Base-by-base conservation (phyloP, 2,888 invertebrate genomes). In the Amiota mariae region DNA sequence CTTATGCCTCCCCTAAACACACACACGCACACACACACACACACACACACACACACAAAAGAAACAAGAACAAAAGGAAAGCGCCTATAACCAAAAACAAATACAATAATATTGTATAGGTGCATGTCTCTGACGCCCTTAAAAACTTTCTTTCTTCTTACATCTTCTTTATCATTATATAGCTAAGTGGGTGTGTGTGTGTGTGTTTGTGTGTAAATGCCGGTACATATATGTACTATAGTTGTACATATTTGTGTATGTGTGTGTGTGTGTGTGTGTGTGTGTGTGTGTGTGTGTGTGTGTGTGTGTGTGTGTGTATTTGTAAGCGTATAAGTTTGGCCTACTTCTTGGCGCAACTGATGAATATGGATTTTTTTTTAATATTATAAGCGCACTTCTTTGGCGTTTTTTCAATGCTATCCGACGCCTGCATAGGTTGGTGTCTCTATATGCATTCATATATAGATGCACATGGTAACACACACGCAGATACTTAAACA, bases 281-380 rank as follows among this genome's bases (percentile, higher is more conserved):
- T 72, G 70, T 56, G n/a, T n/a, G n/a, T n/a, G n/a, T n/a, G n/a
- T n/a, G n/a, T n/a, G 36, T 18, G 54, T 54, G 51, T 68, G 68
- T 68, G 57, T 57, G 20, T 61, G n/a, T 48, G 36, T 67, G 59
- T 77, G 77, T 74, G 75, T 73, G 76, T 79, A 4, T 72, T 67
- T 72, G 70, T 56, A 47, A 8, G 20, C 13, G 81, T 75, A 73
- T 74, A 77, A 71, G 81, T 75, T 77, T 82, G 82, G 76, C 82
- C 82, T 84, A 82, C 80, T 84, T 82, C 80, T 74, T 70, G 56
- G 71, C 72, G 63, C 64, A 64, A 63, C 46, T 82, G 78, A 82
- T 80, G 76, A 75, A 81, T 80, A 76, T 72, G 71, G 72, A 72
- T 72, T 72, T 72, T 57, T 61, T 71, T 71, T 63, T 8, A 2